Base-by-base conservation (phyloP, 2,888 invertebrate species). In the Amaurobius ferox region DNA sequence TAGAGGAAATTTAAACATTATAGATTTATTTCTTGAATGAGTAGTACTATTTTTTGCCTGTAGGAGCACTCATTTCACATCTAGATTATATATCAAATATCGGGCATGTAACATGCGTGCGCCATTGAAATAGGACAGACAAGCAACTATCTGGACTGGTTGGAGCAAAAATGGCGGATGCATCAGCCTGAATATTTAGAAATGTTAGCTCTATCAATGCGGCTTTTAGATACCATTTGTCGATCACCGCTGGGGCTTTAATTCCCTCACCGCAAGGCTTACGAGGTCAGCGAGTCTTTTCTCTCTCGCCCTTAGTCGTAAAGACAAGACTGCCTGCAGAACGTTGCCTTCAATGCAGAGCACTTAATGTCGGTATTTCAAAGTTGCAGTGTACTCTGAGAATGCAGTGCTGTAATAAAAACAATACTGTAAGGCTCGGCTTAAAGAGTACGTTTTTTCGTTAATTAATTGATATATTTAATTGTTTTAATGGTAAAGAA, bases 221-320 rank as follows among this genome's bases (percentile, higher is more conserved):
- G n/a, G 64, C 44, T 55, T 48, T 30, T 26, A 68, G 74, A 80
- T 80, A 61, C 73, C 68, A 80, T 80, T 80, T 79, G 79, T 66
- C 35, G 48, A 79, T 73, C 66, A 67, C 79, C 79, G 55, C 26
- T 29, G 72, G 62, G 72, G 48, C 64, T 73, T 67, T 19, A 44
- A 71, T 62, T 79, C 62, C 71, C 79, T 23, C 23, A n/a, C 16
- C 70, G 44, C 28, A 28, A 29, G 55, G 23, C 55, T n/a, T 6
- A 11, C 5, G 55, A 55, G 55, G 55, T 55, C 55, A 55, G 55
- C 19, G 23, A 16, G 55, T 23, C 35, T 55, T 3, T 23, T 23
- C 11, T 23, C 11, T 23, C 11, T 11, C 23, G 16, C 19, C 23
- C 23, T 16, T 23, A 1, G 23, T 23, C 19, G 35, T 35, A 55